Conservation (phyloP, 2,888 invertebrate species). For the Dexiosoma caninum region DNA sequence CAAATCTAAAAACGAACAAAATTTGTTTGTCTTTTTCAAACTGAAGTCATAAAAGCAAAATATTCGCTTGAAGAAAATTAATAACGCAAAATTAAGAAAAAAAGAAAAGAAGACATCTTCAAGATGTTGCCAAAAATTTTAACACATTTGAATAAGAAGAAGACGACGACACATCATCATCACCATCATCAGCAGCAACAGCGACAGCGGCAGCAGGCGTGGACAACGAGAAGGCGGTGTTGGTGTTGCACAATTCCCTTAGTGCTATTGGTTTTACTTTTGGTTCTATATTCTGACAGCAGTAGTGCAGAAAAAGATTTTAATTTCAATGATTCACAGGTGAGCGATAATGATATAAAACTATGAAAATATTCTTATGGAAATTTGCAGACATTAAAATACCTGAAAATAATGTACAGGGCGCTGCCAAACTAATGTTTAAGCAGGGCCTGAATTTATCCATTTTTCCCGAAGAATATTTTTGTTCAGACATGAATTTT, state of each 20-base stretch:
- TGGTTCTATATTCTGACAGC: conserved; percentile 55
- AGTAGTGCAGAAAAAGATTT: conserved; percentile 74
- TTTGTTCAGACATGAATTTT: too few relatives aligned
- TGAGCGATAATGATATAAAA: conserved; percentile 64
- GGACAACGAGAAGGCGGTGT: conserved; percentile 15
- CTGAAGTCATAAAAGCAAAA: conserved; percentile 11
- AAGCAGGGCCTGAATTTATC: too few relatives aligned
- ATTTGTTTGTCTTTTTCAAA: conserved; percentile 22
- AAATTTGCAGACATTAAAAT: too few relatives aligned
- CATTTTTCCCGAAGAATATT: too few relatives aligned
- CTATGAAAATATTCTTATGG: neutral
- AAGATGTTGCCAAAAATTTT: conserved; percentile 59
- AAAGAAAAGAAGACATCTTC: conserved; percentile 39
- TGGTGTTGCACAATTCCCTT: conserved; percentile 51
- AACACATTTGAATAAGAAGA: conserved; percentile 42
- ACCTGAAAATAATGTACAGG: too few relatives aligned
- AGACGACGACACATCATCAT: neutral
- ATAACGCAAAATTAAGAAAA: neutral
- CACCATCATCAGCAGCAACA: neutral
- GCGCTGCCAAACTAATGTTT: too few relatives aligned
- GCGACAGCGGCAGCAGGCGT: neutral
- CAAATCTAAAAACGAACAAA: conserved; percentile 41
- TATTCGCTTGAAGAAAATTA: conserved; percentile 5
- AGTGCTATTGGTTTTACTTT: conserved; percentile 49
- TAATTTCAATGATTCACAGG: conserved; percentile 77